Evolutionary conservation across 2,888 invertebrate genomes (phyloP).

Genomic region (Ptycholaimellus sp.): DNA sequence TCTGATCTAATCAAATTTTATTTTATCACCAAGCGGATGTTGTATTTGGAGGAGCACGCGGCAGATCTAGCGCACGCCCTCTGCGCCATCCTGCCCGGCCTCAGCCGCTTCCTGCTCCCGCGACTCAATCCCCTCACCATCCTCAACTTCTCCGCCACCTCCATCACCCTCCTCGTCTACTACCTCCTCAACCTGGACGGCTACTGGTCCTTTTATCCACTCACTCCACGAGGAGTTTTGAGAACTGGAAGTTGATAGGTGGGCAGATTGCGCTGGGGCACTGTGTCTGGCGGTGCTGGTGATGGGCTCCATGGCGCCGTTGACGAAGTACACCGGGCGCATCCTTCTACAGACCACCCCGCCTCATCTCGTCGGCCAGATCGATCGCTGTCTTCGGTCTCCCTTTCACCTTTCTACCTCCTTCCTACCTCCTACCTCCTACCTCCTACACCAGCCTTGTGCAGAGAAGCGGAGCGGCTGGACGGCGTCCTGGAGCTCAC

Average conservation of each 20-base stretch:
- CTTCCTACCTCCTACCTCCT: neutral
- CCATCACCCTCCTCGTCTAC: constrained; percentile 6
- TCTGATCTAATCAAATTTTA: no score
- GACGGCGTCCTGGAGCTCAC: constrained; percentile 41
- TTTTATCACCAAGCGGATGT: neutral
- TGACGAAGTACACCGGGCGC: constrained; percentile 35
- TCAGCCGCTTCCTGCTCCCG: constrained; percentile 33
- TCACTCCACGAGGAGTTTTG: constrained; percentile 10
- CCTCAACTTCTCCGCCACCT: constrained; percentile 28
- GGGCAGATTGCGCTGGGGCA: constrained; percentile 34
- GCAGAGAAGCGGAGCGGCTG: constrained; percentile 38
- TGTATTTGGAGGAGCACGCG: constrained; percentile 29
- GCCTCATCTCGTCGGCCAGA: constrained; percentile 36
- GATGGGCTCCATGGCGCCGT: constrained; percentile 37
- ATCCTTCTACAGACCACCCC: constrained; percentile 36
- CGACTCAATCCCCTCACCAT: constrained; percentile 35
- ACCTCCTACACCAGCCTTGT: neutral
- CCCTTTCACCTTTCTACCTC: neutral
- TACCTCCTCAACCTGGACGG: neutral
- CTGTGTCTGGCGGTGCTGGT: constrained; percentile 34
- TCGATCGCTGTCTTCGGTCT: constrained; percentile 36
- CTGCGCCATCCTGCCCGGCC: constrained; percentile 30
- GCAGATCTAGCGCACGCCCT: constrained; percentile 34
- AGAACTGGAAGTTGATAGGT: no score
- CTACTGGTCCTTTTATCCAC: constrained; percentile 12